phyloP scores from a whole-genome alignment of 2,113 vertebrate species.

The Burhinus oedicnemus region DNA sequence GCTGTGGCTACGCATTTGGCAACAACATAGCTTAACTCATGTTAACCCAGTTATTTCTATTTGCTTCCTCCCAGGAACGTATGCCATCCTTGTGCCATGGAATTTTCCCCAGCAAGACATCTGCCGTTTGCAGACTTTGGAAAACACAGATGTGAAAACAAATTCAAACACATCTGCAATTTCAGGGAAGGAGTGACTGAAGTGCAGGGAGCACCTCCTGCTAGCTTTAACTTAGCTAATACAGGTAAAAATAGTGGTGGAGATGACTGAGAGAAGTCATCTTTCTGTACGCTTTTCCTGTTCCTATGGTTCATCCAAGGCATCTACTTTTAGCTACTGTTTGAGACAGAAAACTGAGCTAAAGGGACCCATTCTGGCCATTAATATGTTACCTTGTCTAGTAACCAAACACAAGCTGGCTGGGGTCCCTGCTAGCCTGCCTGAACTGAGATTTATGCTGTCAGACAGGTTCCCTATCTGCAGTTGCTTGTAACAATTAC shows the following conservation, averaged over 20 bases:
- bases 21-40: not conserved
- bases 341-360: not conserved
- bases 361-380: not conserved
- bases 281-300: not conserved
- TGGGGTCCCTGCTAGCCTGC: not conserved
- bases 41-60: not conserved
- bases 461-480: not conserved
- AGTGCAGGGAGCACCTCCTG: not conserved
- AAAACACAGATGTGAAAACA: not conserved
- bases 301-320: not conserved
- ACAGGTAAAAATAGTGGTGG: not conserved
- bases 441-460: not conserved
- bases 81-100: not conserved
- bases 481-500: not conserved
- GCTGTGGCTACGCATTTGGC: not conserved
- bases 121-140: not conserved
- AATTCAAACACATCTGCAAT: not conserved
- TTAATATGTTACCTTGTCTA: not conserved
- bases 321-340: not conserved
- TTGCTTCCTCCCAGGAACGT: not conserved
- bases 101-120: not conserved
- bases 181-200: not conserved
- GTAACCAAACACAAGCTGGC: not conserved
- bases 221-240: not conserved
- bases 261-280: not conserved